Evolutionary conservation across 2,888 invertebrate genomes (phyloP).

Genomic region (Lysandra coridon): DNA sequence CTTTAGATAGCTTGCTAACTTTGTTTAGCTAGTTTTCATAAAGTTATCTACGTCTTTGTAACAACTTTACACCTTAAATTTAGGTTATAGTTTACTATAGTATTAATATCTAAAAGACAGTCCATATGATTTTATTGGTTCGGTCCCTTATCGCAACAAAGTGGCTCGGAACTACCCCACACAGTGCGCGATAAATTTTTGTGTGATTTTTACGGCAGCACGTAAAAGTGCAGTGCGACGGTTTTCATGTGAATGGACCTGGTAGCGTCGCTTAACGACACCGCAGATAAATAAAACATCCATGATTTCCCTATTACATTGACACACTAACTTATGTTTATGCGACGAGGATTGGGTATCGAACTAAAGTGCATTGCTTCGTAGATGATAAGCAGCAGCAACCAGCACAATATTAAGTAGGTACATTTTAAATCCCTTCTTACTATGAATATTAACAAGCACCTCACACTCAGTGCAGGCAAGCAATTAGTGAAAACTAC

Average conservation of each 20-base stretch:
- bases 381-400: neutral
- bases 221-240: constrained; percentile 39
- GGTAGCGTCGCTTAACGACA: constrained; percentile 26
- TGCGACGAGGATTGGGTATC: neutral
- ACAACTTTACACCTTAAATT: too few species aligned
- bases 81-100: neutral
- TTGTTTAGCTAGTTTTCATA: too few species aligned
- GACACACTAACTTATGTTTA: neutral
- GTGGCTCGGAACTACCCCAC: constrained; percentile 33
- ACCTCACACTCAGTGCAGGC: too few species aligned
- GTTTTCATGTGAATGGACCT: constrained; percentile 35
- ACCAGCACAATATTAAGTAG: neutral
- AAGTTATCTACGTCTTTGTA: neutral
- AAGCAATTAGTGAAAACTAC: too few species aligned
- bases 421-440: neutral
- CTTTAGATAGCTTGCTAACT: too few species aligned
- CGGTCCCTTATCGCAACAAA: constrained; percentile 33
- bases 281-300: constrained; percentile 13
- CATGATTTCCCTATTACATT: constrained; percentile 10
- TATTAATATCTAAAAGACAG: neutral
- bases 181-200: constrained; percentile 37
- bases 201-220: constrained; percentile 41
- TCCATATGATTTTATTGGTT: constrained; percentile 5
- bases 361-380: neutral
- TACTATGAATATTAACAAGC: too few species aligned